Evolutionary conservation across 2,113 vertebrate species (phyloP).

Genomic region (Eptesicus fuscus): DNA sequence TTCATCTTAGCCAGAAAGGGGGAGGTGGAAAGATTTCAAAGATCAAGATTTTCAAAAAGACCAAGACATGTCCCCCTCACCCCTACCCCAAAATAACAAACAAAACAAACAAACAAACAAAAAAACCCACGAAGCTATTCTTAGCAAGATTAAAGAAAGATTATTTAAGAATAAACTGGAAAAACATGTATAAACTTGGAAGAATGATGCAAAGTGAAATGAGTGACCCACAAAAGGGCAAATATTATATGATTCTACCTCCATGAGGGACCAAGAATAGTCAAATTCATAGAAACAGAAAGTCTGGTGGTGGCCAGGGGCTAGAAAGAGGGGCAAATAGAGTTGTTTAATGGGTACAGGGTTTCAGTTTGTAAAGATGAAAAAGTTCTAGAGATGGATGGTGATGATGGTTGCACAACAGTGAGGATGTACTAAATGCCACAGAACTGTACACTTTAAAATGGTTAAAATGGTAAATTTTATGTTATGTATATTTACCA

Average conservation of each 20-base stretch:
- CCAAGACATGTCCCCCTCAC: not conserved
- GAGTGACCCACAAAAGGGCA: not conserved
- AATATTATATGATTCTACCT: not conserved
- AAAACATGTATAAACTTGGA: not conserved
- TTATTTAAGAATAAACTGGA: not conserved
- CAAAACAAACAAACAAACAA: not conserved
- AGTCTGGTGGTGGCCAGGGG: not conserved
- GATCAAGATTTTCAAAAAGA: not conserved
- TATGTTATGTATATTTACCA: not conserved
- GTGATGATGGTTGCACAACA: not conserved
- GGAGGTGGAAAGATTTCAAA: not conserved
- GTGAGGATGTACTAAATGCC: not conserved
- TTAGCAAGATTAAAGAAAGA: not conserved
- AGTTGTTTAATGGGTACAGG: not conserved
- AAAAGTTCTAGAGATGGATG: not conserved
- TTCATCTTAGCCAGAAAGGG: not conserved
- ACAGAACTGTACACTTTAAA: not conserved
- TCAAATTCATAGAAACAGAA: not conserved
- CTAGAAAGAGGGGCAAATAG: accelerated
- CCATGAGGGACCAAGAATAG: not conserved
- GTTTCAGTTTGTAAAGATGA: not conserved
- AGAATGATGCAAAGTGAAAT: not conserved
- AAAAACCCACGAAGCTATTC: not conserved
- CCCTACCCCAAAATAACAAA: not conserved
- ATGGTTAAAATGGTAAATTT: not conserved